Evolutionary conservation across 2,888 invertebrate genomes (phyloP), one percentile per base, ranked within the genome.

Genomic region (Seira sanloemensis): DNA sequence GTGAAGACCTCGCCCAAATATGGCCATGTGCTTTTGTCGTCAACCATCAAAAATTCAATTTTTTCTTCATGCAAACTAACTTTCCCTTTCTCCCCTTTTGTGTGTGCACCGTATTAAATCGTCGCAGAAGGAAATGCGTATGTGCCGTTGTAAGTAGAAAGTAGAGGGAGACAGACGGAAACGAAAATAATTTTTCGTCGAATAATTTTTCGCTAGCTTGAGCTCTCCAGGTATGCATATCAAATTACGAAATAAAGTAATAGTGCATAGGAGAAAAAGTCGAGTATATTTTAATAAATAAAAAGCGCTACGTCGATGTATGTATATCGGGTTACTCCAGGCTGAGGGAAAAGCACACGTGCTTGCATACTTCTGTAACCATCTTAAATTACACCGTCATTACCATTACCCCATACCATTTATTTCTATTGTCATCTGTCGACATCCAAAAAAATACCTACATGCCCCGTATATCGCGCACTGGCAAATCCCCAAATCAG

Each of bases 191-290:
- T 18, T 16, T 24, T 37, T 75, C 27, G n/a, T 27, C 24, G 67
- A 77, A 67, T 67, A 68, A 77, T 72, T 72, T 78, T 72, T 62
- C 72, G 78, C 68, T 54, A 24, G 69, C 37, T 18, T 78, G 78
- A 25, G 2, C 69, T 78, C 50, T 66, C 26, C 71, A 78, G 78
- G 78, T 78, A 78, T 66, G 78, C 71, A 71, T 78, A 62, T 78
- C 71, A 78, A 78, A 78, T 78, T 78, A 78, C 58, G 27, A 2
- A 27, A 69, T 2, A 19, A 25, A 66, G 23, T 24, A 71, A 46
- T 46, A 71, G 37, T 71, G 37, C 37, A 37, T 12, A 37, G 12
- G 37, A 37, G 4, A 37, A 7, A 37, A n/a, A 7, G 4, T 37
- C 12, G 4, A 37, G 37, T 12, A 7, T 37, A 37, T 37, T 37